Evolutionary conservation across 2,113 vertebrate genomes (phyloP).

Genomic region (Ploceus nigricollis): DNA sequence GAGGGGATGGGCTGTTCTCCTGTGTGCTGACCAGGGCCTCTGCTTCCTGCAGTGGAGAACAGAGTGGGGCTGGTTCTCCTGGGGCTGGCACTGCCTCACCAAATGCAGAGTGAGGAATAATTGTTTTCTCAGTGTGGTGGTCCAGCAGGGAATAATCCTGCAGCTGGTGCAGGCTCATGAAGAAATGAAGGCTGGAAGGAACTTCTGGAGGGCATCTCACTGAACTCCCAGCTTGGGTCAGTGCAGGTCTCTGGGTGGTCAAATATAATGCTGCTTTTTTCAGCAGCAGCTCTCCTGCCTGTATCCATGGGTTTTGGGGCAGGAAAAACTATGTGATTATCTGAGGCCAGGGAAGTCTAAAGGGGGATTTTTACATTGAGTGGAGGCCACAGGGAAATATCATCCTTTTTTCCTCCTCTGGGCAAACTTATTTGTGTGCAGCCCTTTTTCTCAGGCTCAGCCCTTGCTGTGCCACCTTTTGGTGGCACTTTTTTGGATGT

Average conservation of each 20-base stretch:
- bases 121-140: not conserved
- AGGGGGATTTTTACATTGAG: not conserved
- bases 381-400: not conserved
- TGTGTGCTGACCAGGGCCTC: not conserved
- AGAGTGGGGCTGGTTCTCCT: fast-evolving
- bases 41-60: not conserved
- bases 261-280: fast-evolving
- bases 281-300: not conserved
- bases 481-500: no score
- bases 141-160: not conserved
- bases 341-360: not conserved
- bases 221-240: not conserved
- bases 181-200: not conserved
- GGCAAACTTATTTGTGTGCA: not conserved
- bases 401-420: not conserved
- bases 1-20: not conserved
- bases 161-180: not conserved
- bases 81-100: not conserved
- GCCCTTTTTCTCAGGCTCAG: not conserved
- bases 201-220: not conserved
- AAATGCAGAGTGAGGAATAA: not conserved
- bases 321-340: fast-evolving
- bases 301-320: fast-evolving
- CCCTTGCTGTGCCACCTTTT: not conserved
- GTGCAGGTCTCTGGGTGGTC: fast-evolving